Percentiles rank a stretch among this genome's conserved stretches.
phyloP scores from a whole-genome alignment of 2,113 vertebrate species.

The Perca flavescens region DNA sequence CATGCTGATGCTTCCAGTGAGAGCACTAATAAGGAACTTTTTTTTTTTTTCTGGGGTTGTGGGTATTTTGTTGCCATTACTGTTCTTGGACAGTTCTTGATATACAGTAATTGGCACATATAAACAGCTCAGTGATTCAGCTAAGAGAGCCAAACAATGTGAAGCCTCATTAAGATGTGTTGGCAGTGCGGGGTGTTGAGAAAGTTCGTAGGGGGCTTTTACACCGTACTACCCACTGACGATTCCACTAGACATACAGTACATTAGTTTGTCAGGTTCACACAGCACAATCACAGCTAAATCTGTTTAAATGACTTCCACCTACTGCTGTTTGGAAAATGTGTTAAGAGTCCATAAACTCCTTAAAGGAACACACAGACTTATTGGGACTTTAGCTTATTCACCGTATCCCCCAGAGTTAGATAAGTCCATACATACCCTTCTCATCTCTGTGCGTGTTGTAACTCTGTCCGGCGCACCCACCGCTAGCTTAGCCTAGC shows the following conservation, averaged over 20 bases:
- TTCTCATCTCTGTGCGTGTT: no score
- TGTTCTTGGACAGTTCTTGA: background rate
- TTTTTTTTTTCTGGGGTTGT: background rate
- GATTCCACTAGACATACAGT: background rate
- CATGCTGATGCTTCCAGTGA: background rate
- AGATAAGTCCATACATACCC: no score
- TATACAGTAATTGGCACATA: constrained; percentile 8
- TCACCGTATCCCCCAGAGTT: no score
- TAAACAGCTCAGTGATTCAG: background rate
- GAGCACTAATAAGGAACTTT: background rate
- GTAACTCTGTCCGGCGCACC: no score
- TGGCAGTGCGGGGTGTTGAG: background rate
- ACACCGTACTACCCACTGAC: background rate
- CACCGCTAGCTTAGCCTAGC: no score
- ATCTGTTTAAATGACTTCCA: background rate
- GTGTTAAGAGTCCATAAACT: background rate
- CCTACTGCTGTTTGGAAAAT: constrained; percentile 6
- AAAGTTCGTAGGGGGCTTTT: constrained; percentile 1
- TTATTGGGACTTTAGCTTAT: no score
- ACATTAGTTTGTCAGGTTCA: background rate
- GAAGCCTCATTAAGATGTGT: constrained; percentile 7
- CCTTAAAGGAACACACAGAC: background rate
- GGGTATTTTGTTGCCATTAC: background rate
- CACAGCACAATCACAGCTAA: background rate
- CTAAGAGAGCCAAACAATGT: background rate